Conservation (phyloP, 2,113 vertebrate genomes). For the Cromileptes altivelis region DNA sequence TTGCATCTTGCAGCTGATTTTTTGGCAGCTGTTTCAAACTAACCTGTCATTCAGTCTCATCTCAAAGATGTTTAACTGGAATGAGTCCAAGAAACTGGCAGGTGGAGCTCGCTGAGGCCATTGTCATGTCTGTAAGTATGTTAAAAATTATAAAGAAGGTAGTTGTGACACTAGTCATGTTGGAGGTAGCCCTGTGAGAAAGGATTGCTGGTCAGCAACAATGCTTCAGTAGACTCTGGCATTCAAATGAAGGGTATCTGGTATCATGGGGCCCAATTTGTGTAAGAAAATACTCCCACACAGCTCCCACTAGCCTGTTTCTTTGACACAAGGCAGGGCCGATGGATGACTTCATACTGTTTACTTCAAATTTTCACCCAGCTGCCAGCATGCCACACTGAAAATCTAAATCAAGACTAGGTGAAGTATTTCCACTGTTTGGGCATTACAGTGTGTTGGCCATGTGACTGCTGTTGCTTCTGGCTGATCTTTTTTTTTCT, state of each 20-base stretch:
- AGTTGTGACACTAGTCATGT: constrained; percentile 1
- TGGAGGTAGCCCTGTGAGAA: constrained; percentile 21
- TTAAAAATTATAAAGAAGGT: background rate
- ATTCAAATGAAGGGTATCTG: constrained; percentile 47
- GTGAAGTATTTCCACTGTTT: background rate
- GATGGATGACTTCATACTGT: constrained; percentile 21
- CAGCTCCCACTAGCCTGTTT: constrained; percentile 7
- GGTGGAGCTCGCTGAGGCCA: background rate
- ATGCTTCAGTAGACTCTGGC: background rate
- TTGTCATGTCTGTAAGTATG: background rate
- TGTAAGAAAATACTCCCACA: constrained; percentile 57
- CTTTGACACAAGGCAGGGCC: constrained; percentile 11
- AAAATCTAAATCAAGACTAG: background rate
- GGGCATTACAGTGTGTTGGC: background rate
- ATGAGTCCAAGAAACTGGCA: background rate
- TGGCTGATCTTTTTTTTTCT: background rate
- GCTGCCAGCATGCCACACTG: background rate
- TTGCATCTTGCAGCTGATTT: background rate
- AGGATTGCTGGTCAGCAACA: constrained; percentile 23
- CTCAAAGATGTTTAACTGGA: background rate
- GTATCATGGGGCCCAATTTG: constrained; percentile 57
- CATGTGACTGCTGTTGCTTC: background rate
- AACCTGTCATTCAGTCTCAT: background rate
- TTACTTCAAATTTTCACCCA: constrained; percentile 5
- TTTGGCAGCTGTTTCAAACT: background rate